Base-by-base conservation (phyloP, 1,140 invertebrate genomes). In the Lepidurus packardi region DNA sequence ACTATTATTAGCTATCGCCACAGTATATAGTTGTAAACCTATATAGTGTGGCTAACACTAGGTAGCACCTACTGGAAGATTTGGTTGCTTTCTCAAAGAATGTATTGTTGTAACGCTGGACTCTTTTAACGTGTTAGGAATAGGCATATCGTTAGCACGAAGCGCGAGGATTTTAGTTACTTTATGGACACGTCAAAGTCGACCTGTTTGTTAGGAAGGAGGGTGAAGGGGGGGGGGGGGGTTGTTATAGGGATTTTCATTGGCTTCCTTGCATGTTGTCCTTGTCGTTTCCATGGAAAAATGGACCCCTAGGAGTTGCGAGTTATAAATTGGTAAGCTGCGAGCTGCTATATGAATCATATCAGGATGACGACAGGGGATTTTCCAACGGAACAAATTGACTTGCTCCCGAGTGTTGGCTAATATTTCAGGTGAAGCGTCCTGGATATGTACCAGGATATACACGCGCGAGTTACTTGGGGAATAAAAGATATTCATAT, bases 281-380 rank as follows among this genome's bases (percentile, higher is more conserved):
- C 13, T 65, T 65, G 53, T 65, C 53, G 53, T 65, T 65, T 65
- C 53, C 53, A 65, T 65, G 53, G 53, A 65, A 65, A 65, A 65
- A 65, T 65, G 13, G 21, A 65, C 53, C 53, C 53, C 53, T 21
- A 65, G 53, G 53, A 13, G 53, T 21, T 65, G 53, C 53, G 21
- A 65, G 53, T 65, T 65, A 65, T 65, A 65, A 65, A 65, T 65
- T 4, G 53, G 21, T 13, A 21, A 65, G 53, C 53, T 65, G 53
- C 16, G 53, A 65, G 53, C 53, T 65, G 53, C 21, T 65, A 65
- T 65, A 65, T 65, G 53, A 65, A 65, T 65, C 53, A 65, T n/a
- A 65, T 65, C 53, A 11, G 53, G 53, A 65, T 65, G 53, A 65
- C 53, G 21, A 65, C 53, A 65, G 53, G 53, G 53, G 53, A 65